Base-by-base conservation (phyloP, 1,140 invertebrate genomes). In the Pogonus chalceus region DNA sequence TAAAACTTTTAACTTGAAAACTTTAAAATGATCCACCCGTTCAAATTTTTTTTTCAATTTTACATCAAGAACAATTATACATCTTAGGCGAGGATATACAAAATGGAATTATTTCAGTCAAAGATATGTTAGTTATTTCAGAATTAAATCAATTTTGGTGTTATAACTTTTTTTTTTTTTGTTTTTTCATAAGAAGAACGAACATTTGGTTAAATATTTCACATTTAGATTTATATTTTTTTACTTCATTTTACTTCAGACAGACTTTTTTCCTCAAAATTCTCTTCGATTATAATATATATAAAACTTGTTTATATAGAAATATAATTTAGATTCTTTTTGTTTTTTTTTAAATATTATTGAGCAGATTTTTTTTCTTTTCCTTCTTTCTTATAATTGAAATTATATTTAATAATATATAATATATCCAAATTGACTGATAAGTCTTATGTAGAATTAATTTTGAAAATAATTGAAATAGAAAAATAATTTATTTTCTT, bases 171-270 rank as follows among this genome's bases (percentile, higher is more conserved):
- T n/a, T n/a, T n/a, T n/a, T n/a, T n/a, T n/a, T n/a, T n/a, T n/a
- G n/a, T n/a, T 9, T 43, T 43, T 43, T 43, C 37, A 43, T 43
- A 43, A 43, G 37, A 43, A 43, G 37, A 16, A 43, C 37, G 18
- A 10, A 12, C 18, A 43, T 9, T 43, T 12, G 4, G 3, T 12
- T 7, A 43, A 9, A 43, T 43, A 10, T 10, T 16, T 10, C 18
- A 4, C 4, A 43, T 43, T 43, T 12, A 10, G 18, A 10, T 31
- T 14, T 4, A 31, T 7, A 31, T 31, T 4, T n/a, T n/a, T n/a
- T n/a, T n/a, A n/a, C n/a, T n/a, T n/a, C n/a, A n/a, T n/a, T n/a
- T n/a, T n/a, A n/a, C n/a, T n/a, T n/a, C n/a, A n/a, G n/a, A n/a
- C n/a, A n/a, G n/a, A n/a, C n/a, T n/a, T n/a, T n/a, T n/a, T n/a